These are phyloP conservation scores for Apostichopus japonicus DNA, from an alignment of 35 echinoderm and acorn worm species.

Conservation along the genomic window DNA sequence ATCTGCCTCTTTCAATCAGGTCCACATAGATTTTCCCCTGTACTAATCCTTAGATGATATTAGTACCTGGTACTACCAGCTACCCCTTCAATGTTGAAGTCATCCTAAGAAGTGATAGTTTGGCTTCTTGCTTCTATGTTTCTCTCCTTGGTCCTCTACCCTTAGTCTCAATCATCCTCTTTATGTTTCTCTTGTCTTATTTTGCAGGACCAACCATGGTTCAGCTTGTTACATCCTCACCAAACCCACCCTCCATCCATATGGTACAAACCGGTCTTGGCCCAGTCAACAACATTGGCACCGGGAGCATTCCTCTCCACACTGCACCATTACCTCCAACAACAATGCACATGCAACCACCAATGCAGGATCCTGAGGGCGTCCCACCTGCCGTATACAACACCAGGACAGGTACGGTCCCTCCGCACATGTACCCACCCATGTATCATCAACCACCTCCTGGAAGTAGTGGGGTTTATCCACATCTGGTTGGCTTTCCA, in stretches of 20 bases:
- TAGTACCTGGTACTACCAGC: too few relatives aligned
- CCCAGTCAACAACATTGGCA: conserved; percentile 60
- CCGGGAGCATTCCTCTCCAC: conserved; percentile 57
- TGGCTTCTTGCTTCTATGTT: too few relatives aligned
- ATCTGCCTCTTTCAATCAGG: too few relatives aligned
- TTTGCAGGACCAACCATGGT: conserved; percentile 88
- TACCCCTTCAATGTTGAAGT: too few relatives aligned
- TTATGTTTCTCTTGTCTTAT: conserved; percentile 29
- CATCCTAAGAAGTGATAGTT: too few relatives aligned
- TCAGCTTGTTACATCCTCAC: conserved; percentile 87
- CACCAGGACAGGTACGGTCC: conserved; percentile 64
- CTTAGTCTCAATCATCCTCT: too few relatives aligned
- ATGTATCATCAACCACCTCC: conserved; percentile 67
- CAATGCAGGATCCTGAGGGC: conserved; percentile 73
- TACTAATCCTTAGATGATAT: too few relatives aligned
- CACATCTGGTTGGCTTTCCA: conserved; percentile 75
- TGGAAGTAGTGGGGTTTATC: conserved; percentile 63
- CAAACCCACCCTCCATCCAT: conserved; percentile 86
- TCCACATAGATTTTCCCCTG: too few relatives aligned
- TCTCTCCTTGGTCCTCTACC: too few relatives aligned
- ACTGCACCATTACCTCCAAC: conserved; percentile 75
- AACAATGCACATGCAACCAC: conserved; percentile 76
- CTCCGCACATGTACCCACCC: conserved; percentile 82
- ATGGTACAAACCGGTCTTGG: conserved; percentile 95
- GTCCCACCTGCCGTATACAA: conserved; percentile 71